Conservation (phyloP, 2,797 vertebrate species). For the Furcifer pardalis region DNA sequence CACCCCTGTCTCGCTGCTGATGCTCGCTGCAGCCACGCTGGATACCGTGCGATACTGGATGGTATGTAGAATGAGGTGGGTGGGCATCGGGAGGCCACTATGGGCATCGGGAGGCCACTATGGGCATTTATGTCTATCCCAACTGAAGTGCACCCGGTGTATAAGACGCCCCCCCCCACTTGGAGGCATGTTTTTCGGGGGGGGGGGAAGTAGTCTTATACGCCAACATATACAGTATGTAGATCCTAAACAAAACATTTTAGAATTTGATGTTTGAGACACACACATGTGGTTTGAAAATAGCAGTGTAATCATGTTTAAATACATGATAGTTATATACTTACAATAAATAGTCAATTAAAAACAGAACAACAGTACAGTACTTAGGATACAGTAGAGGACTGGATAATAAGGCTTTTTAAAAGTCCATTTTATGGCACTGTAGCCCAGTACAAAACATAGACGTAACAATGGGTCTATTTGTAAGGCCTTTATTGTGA, state of each 20-base stretch:
- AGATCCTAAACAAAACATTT: not conserved
- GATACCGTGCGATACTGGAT: too few species aligned
- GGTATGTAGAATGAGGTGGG: too few species aligned
- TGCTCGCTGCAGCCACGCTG: too few species aligned
- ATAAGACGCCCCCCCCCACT: too few species aligned
- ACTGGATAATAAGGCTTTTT: not conserved
- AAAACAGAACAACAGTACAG: not conserved
- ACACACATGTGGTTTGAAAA: not conserved
- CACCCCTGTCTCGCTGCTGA: too few species aligned
- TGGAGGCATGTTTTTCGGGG: too few species aligned
- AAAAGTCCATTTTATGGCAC: not conserved
- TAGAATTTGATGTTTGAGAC: not conserved
- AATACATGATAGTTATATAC: not conserved
- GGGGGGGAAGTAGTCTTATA: too few species aligned
- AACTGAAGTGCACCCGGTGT: too few species aligned
- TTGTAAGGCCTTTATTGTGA: not conserved
- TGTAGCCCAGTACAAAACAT: not conserved
- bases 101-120: too few species aligned
- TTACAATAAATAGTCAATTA: not conserved
- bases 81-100: too few species aligned
- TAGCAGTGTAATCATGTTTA: not conserved
- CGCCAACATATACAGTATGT: too few species aligned
- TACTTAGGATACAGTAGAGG: not conserved
- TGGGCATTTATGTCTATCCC: too few species aligned
- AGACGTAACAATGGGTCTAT: not conserved